A percentile compares a stretch with the other conserved stretches of the same genome.
Evolutionary conservation across 2,797 vertebrate species (phyloP).

Genomic region (Phaenicophaeus curvirostris): DNA sequence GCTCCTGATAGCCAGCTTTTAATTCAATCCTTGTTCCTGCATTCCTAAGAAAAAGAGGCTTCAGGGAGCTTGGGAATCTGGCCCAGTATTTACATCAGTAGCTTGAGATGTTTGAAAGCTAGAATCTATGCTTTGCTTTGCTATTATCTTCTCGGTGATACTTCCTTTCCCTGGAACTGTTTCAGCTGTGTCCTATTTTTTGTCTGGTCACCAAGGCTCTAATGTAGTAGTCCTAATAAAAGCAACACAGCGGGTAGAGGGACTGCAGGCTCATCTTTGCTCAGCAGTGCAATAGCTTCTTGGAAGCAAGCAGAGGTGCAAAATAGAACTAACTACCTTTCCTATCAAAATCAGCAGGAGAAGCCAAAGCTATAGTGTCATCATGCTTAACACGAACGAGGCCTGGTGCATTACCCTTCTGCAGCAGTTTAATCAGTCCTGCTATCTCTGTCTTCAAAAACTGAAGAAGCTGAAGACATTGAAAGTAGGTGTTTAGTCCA

Average conservation of each 20-base stretch:
- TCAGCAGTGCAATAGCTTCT: slow-evolving; percentile 46
- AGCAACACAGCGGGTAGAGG: slow-evolving; percentile 45
- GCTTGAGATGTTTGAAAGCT: not conserved
- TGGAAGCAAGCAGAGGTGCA: slow-evolving; percentile 56
- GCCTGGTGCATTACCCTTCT: not conserved
- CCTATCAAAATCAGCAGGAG: slow-evolving; percentile 45
- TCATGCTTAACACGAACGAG: not conserved
- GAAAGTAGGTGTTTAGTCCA: not conserved
- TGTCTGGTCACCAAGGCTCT: slow-evolving; percentile 22
- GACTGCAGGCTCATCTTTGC: slow-evolving; percentile 46
- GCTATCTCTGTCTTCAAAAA: not conserved
- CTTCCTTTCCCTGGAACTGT: slow-evolving; percentile 1
- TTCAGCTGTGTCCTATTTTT: slow-evolving; percentile 49
- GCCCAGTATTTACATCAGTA: not conserved
- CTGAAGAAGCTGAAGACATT: not conserved
- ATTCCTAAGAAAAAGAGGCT: not conserved
- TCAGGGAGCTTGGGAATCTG: not conserved
- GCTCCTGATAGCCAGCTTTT: not conserved
- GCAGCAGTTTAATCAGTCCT: not conserved
- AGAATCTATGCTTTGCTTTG: not conserved
- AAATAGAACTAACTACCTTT: slow-evolving; percentile 51
- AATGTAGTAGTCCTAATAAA: slow-evolving; percentile 56
- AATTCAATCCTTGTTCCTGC: not conserved
- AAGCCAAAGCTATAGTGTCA: slow-evolving; percentile 18
- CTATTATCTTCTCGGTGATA: not conserved